A percentile compares a stretch with the other conserved stretches of the same genome.
phyloP scores from a whole-genome alignment of 1,140 invertebrate species.

The Aphelenchoides fujianensis region DNA sequence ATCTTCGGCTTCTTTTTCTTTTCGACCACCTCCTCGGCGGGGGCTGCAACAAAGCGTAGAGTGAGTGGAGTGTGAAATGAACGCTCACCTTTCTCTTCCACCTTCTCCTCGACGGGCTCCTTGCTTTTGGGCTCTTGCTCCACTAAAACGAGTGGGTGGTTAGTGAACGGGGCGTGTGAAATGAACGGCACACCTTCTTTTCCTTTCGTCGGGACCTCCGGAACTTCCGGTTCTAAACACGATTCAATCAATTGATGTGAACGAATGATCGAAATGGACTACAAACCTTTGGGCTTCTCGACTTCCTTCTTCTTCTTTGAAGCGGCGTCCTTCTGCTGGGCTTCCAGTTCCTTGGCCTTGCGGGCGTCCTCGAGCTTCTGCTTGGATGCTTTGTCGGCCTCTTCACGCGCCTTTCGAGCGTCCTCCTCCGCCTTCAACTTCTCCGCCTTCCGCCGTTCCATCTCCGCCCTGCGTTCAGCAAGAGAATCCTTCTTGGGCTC shows the following conservation, averaged over 20 bases:
- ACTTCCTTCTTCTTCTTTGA: not conserved
- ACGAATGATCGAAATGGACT: too few relatives aligned
- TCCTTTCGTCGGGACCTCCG: not conserved
- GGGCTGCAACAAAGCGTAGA: not conserved
- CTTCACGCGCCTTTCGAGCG: not conserved
- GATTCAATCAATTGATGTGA: too few relatives aligned
- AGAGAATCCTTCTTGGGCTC: not conserved
- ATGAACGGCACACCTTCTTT: not conserved
- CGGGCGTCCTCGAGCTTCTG: not conserved
- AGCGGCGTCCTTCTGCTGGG: not conserved
- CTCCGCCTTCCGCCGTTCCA: slow-evolving; percentile 1
- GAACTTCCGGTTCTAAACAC: not conserved
- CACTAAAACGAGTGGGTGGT: not conserved
- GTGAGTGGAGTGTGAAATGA: not conserved
- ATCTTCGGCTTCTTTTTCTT: not conserved
- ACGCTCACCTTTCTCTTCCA: not conserved
- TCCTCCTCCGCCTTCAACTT: not conserved
- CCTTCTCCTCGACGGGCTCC: too few relatives aligned
- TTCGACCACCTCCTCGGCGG: not conserved
- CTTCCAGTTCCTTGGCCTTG: not conserved
- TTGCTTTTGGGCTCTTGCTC: not conserved
- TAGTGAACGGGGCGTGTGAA: not conserved
- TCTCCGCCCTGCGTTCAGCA: not conserved
- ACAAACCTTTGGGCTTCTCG: not conserved
- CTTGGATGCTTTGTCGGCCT: not conserved